Evolutionary conservation across 2,797 vertebrate species (phyloP), one percentile per base, ranked within the genome.

Genomic region (Bradypodion ventrale): DNA sequence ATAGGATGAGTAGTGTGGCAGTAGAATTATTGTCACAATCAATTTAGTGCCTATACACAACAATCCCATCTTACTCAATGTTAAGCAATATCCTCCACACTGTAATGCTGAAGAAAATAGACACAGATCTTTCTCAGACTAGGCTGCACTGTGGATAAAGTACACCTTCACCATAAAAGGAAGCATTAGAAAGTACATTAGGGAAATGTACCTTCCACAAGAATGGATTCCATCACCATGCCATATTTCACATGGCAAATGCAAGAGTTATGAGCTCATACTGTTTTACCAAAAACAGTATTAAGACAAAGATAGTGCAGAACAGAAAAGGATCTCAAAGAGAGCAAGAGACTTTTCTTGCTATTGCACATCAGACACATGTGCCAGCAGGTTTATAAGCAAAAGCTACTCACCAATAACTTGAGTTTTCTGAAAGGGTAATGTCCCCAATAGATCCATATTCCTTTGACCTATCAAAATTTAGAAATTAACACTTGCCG

Each of bases 401-500:
- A 83, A 84, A 63, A 37, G 60, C 68, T 88, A 88, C 87, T 88
- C 87, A 85, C 80, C 88, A 91, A 4, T 72, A 85, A 83, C 13
- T 87, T 9, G 78, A 89, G 65, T 19, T 35, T 35, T 81, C 72
- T 83, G 65, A 79, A 72, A 80, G 91, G 70, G 29, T 35, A 25
- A 81, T 84, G n/a, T 86, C 72, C 70, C 52, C 62, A 79, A 88
- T 2, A 89, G 16, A 85, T 21, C 32, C 78, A 87, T 77, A 77
- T 42, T 91, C 46, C n/a, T 90, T 82, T 89, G 29, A 89, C 42
- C 56, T 88, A 87, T 77, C 79, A 27, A 37, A 89, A 85, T 85
- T 78, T 87, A 82, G 82, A 89, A 87, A 82, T 78, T 78, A 85
- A 75, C 40, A 89, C 87, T 86, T 80, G 75, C 81, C 66, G 79